phyloP scores from a whole-genome alignment of 2,888 invertebrate genomes.

The Perizoma flavofasciatum region DNA sequence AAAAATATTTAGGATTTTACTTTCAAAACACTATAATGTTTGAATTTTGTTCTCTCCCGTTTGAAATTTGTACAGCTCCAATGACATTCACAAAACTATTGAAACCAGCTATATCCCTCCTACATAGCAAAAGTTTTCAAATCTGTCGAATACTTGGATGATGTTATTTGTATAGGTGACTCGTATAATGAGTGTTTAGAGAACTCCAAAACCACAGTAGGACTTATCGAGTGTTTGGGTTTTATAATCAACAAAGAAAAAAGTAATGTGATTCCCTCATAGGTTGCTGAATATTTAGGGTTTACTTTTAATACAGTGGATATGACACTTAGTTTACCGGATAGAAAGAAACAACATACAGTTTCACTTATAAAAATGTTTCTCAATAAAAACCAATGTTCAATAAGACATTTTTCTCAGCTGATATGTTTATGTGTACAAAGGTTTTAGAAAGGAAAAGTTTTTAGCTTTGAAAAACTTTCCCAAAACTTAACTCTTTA shows the following conservation, averaged over 20 bases:
- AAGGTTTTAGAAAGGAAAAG: too few species aligned
- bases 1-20: conserved; percentile 5
- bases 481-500: conserved; percentile 16
- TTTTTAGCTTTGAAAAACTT: too few species aligned
- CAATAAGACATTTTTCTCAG: not conserved
- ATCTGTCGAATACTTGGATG: conserved; percentile 13
- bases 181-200: conserved; percentile 5
- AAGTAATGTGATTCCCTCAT: too few species aligned
- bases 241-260: not conserved
- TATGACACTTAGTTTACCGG: not conserved
- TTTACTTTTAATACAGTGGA: not conserved
- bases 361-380: not conserved
- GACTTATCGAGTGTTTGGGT: not conserved
- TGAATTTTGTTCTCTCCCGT: not conserved
- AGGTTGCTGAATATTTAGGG: not conserved
- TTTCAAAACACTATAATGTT: not conserved
- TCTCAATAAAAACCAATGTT: not conserved
- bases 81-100: conserved; percentile 14
- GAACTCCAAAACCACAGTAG: not conserved
- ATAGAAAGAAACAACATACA: not conserved
- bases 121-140: not conserved
- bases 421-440: too few species aligned
- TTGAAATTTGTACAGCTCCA: conserved; percentile 8
- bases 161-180: conserved; percentile 4
- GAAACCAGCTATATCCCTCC: conserved; percentile 8